Evolutionary conservation across 2,113 vertebrate species (phyloP), one percentile per base, ranked within the genome.

Genomic region (Chlorodrepanis virens): DNA sequence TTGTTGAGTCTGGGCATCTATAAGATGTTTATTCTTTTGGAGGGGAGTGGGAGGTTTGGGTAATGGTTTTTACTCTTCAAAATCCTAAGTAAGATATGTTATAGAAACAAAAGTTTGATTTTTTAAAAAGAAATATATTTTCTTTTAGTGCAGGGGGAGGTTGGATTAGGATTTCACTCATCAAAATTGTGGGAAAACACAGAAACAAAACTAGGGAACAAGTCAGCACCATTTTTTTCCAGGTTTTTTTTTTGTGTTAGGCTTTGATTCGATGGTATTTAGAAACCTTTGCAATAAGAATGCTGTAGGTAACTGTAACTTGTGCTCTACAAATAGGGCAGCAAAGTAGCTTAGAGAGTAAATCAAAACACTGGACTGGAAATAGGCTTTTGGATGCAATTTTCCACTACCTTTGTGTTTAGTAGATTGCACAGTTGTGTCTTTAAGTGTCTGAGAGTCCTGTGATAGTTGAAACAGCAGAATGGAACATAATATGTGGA

Each of bases 61-160:
- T 33, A 16, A 69, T 47, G 42, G 44, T 89, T 89, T 89, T 74
- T 47, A 44, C 10, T 81, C 39, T 29, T 45, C 20, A 82, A 70
- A 93, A 81, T 77, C 3, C 6, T 25, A 54, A 27, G 19, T 31
- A 49, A 44, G 54, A 15, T 37, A 14, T 27, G 5, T 49, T 69
- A 21, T 2, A 54, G 42, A 59, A 60, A 47, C 8, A 59, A 7
- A 71, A 45, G 16, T 27, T 47, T 35, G n/a, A 7, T 17, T 64
- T 59, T 16, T 7, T 8, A 3, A 17, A 25, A 29, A 54, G 29
- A 53, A 37, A 6, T 4, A 6, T 4, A 11, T 3, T 20, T 22
- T 42, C 3, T 71, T 57, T 33, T 27, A 42, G 11, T 42, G 2
- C 12, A 13, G 4, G 3, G 3, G 3, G 9, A 60, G 6, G 3